Percentiles rank a stretch among this genome's conserved stretches.
phyloP scores from a whole-genome alignment of 2,113 vertebrate species.

The Jaculus jaculus region DNA sequence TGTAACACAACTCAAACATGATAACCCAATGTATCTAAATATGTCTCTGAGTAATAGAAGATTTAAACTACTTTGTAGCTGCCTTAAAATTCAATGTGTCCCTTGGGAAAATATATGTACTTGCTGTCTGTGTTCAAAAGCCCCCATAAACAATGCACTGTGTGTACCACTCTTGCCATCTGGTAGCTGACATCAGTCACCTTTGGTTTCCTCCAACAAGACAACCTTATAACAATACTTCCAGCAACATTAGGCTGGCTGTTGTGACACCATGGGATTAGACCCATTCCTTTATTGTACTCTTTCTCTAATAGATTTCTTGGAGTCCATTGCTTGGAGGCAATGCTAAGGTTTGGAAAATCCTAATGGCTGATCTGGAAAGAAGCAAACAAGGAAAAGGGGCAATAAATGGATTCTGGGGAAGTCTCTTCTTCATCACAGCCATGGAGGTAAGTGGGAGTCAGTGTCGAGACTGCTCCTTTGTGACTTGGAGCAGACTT shows the following conservation, averaged over 20 bases:
- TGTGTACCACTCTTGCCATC: slow-evolving; percentile 51
- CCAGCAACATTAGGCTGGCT: background rate
- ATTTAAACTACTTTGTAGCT: slow-evolving; percentile 41
- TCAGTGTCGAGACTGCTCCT: background rate
- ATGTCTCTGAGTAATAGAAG: slow-evolving; percentile 43
- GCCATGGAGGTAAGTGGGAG: background rate
- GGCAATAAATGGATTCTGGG: background rate
- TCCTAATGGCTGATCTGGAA: background rate
- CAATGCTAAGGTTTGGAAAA: background rate
- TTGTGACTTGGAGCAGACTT: background rate
- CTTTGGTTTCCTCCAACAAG: slow-evolving; percentile 30
- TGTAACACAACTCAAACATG: slow-evolving; percentile 7
- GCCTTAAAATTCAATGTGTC: slow-evolving; percentile 65
- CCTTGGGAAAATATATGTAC: slow-evolving; percentile 51
- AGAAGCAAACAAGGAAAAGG: background rate
- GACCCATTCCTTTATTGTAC: background rate
- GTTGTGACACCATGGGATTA: background rate
- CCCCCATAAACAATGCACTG: background rate
- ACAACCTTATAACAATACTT: background rate
- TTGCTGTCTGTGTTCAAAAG: slow-evolving; percentile 37
- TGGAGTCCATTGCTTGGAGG: slow-evolving; percentile 1
- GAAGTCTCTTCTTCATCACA: fast-evolving
- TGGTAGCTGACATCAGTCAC: slow-evolving; percentile 67
- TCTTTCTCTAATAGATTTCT: slow-evolving; percentile 15
- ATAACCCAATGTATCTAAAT: slow-evolving; percentile 6